Base-by-base conservation (phyloP, 2,888 invertebrate species). In the Mesochorus sp. region DNA sequence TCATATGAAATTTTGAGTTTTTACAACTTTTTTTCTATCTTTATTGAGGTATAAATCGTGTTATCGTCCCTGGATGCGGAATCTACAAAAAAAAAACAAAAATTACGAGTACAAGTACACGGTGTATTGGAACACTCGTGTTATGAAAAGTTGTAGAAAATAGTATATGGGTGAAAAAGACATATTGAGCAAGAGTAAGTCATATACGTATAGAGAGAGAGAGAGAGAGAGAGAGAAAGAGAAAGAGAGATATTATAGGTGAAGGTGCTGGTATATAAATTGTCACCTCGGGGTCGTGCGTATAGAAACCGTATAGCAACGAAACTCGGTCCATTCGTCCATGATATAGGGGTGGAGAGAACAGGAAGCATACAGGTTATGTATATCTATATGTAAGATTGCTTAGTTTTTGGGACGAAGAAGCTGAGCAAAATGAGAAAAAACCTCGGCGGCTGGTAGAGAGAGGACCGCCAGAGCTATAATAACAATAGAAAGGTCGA, bases 401-500 rank as follows among this genome's bases (percentile, higher is more conserved):
- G 86, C 87, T 89, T 90, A 89, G 89, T 89, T 89, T 88, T 21
- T 19, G 86, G 86, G 83, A 85, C 85, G 86, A 87, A 87, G 88
- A 88, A 86, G 44, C 21, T 49, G 61, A 67, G 51, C 77, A 70
- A 59, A 75, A 73, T 55, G 72, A 71, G 44, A 59, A 51, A 73
- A 42, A 53, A 61, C 53, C 37, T 10, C 28, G 6, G 31, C 53
- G 64, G 59, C 55, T 66, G 39, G 24, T 62, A 62, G 62, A 67
- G 70, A 79, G 74, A 67, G n/a, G 55, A 76, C 47, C 24, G 17
- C 44, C 19, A 34, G 39, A 75, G 72, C 28, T 49, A 62, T 79
- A 71, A 70, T 62, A 51, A 68, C 66, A 47, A 71, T 26, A 4
- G 44, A 34, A 21, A 34, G 24, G 21, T 24, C 62, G 57, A 3